Evolutionary conservation across 2,797 vertebrate genomes (phyloP), one percentile per base, ranked within the genome.

Genomic region (Alcedo quadribrachys): DNA sequence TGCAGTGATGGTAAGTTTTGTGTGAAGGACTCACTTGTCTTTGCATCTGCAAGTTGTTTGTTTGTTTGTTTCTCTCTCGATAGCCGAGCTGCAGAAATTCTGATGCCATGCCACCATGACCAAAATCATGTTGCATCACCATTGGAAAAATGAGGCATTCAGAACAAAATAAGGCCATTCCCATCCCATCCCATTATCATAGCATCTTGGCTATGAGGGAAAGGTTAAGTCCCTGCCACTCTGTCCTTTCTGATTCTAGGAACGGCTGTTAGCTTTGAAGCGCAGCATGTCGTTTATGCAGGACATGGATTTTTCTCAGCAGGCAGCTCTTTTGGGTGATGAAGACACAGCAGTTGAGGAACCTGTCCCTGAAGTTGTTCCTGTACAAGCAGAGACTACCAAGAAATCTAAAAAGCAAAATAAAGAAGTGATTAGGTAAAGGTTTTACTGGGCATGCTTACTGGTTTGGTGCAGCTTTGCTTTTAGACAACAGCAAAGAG

Each of bases 211-310:
- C 97, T 96, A 95, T 96, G 97, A 97, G 97, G 97, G 94, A 96
- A 94, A 97, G 97, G 97, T 98, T 97, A 97, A 98, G 96, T 94
- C 95, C 96, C 97, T 96, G 97, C 97, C 89, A 97, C 97, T 97
- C 97, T 98, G 97, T 98, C 96, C 96, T 97, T 96, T 98, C 95
- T 98, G 97, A 96, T 98, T 97, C 94, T 97, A 99, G 99, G 99
- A 99, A 97, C 98, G 99, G 95, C 98, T 99, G 95, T 98, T 99
- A 98, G 99, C 98, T 98, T 97, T 99, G 97, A 99, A 99, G 98
- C 99, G 99, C 98, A 99, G 99, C 98, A 98, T 99, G 99, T 99
- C 99, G 97, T 99, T 99, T 98, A 99, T 99, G 99, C 99, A 99
- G 98, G 99, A 99, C 96, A 98, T 99, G 99, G 99, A 99, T 98